phyloP scores from a whole-genome alignment of 2,888 invertebrate species.

The Desoria tigrina region DNA sequence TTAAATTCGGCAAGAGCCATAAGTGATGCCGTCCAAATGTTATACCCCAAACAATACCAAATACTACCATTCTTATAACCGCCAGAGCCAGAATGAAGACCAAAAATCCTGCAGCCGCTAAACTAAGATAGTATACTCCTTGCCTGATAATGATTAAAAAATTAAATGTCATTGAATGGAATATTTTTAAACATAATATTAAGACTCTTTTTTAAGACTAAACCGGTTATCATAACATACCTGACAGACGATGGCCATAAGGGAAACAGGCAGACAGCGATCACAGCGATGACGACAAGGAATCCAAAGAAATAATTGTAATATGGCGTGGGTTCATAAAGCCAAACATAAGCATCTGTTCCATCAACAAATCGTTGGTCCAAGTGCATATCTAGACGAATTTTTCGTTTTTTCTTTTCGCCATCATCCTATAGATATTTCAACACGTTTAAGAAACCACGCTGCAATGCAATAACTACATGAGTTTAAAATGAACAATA shows the following conservation, averaged over 20 bases:
- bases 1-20: slow-evolving; percentile 98
- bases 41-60: slow-evolving; percentile 84
- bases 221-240: slow-evolving; percentile 57
- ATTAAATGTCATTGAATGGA: not conserved
- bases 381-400: slow-evolving; percentile 95
- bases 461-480: too few relatives aligned
- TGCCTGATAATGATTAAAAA: slow-evolving; percentile 63
- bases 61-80: slow-evolving; percentile 84
- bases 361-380: slow-evolving; percentile 92
- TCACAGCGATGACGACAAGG: slow-evolving; percentile 84
- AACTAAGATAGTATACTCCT: slow-evolving; percentile 94
- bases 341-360: slow-evolving; percentile 95
- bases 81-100: slow-evolving; percentile 89
- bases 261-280: slow-evolving; percentile 96
- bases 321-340: slow-evolving; percentile 93
- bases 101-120: slow-evolving; percentile 91
- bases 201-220: not conserved
- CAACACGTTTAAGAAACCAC: slow-evolving; percentile 35
- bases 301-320: slow-evolving; percentile 94
- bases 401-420: slow-evolving; percentile 79
- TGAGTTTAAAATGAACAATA: slow-evolving; percentile 3
- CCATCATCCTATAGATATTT: slow-evolving; percentile 57
- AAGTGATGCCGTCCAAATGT: slow-evolving; percentile 89
- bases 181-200: not conserved
- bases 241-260: slow-evolving; percentile 94